Conservation (phyloP, 2,797 vertebrate species). For the Eulemur albifrons region DNA sequence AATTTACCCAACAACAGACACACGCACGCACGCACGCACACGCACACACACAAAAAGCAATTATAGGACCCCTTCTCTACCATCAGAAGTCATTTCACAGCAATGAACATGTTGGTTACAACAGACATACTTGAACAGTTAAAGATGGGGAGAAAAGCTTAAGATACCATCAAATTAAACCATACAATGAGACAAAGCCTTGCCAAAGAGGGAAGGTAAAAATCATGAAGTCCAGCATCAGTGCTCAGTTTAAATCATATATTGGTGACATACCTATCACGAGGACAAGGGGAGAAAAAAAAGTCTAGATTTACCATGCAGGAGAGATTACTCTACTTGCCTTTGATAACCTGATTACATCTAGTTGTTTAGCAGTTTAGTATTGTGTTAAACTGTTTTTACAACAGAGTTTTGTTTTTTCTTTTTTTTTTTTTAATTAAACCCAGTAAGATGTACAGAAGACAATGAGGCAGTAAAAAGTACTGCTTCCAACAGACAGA, state of each 20-base stretch:
- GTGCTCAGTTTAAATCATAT: slow-evolving; percentile 85
- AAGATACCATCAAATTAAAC: slow-evolving; percentile 84
- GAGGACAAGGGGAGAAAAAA: slow-evolving; percentile 78
- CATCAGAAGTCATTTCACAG: slow-evolving; percentile 82
- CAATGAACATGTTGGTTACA: slow-evolving; percentile 81
- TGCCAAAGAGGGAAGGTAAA: slow-evolving; percentile 75
- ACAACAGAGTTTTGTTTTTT: slow-evolving; percentile 76
- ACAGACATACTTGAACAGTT: slow-evolving; percentile 81
- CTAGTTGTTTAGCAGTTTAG: slow-evolving; percentile 87
- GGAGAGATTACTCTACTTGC: slow-evolving; percentile 89
- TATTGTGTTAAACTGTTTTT: slow-evolving; percentile 83
- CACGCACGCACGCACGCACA: too few species aligned
- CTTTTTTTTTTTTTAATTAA: slow-evolving; percentile 84
- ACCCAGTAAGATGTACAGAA: slow-evolving; percentile 89
- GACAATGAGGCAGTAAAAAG: slow-evolving; percentile 86
- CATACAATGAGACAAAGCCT: slow-evolving; percentile 83
- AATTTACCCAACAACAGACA: slow-evolving; percentile 49
- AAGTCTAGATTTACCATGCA: slow-evolving; percentile 91
- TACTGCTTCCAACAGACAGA: slow-evolving; percentile 85
- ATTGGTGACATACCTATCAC: slow-evolving; percentile 87
- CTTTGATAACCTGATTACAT: slow-evolving; percentile 91
- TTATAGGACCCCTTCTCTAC: slow-evolving; percentile 79
- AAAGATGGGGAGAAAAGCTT: slow-evolving; percentile 82
- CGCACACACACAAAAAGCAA: background rate
- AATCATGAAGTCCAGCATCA: slow-evolving; percentile 86